Conservation (phyloP, 35 echinoderm and acorn worm species). For the Anneissia japonica region DNA sequence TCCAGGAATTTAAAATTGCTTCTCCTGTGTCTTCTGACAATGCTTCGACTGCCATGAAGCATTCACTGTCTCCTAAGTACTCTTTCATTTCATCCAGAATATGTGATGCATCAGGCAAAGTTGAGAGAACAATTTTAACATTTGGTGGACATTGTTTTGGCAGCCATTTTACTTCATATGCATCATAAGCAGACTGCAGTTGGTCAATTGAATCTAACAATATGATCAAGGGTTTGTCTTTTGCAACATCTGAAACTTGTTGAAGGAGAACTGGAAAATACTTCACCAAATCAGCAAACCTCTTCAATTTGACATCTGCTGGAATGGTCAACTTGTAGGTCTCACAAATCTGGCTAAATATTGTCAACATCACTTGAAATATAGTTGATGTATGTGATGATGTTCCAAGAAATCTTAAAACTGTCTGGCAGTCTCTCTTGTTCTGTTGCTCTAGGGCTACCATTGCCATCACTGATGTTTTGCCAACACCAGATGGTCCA, state of each 20-base stretch:
- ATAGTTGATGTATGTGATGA: conserved; percentile 78
- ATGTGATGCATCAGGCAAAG: conserved; percentile 72
- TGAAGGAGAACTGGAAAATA: conserved; percentile 65
- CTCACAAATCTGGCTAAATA: conserved; percentile 60
- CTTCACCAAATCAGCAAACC: conserved; percentile 58
- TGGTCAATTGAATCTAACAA: conserved; percentile 91
- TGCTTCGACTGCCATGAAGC: conserved; percentile 54
- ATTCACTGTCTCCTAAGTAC: conserved; percentile 33
- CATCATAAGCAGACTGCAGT: conserved; percentile 51
- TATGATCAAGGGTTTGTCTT: conserved; percentile 56
- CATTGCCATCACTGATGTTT: conserved; percentile 95
- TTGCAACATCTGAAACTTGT: conserved; percentile 44
- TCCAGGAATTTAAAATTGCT: conserved; percentile 83
- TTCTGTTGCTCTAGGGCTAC: conserved; percentile 51
- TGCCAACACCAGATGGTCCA: conserved; percentile 79
- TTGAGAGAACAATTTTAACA: conserved; percentile 73
- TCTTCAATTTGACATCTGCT: conserved; percentile 32
- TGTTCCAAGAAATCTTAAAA: conserved; percentile 78
- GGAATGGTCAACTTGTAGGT: conserved; percentile 42
- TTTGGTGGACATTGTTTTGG: conserved; percentile 59
- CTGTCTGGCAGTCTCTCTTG: conserved; percentile 23
- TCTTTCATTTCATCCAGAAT: conserved; percentile 74
- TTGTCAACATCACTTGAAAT: conserved; percentile 53
- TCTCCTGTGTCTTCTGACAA: conserved; percentile 71
- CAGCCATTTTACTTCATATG: conserved; percentile 65